phyloP scores from a whole-genome alignment of 2,113 vertebrate species.

The Aleadryas rufinucha region DNA sequence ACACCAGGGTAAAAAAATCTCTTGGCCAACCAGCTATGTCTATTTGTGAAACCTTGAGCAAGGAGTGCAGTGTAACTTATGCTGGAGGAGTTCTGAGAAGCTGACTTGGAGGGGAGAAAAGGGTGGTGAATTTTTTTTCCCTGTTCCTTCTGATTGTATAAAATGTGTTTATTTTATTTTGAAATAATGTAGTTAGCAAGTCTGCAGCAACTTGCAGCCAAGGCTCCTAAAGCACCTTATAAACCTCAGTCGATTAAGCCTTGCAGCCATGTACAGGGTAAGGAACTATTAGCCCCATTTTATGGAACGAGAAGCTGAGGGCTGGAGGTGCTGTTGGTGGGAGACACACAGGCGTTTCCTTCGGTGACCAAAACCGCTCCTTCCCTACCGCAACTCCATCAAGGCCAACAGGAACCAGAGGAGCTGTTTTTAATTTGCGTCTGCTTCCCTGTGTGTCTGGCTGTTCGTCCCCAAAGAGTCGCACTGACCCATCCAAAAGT shows the following conservation, averaged over 20 bases:
- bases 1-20: slow-evolving; percentile 71
- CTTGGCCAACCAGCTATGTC: slow-evolving; percentile 39
- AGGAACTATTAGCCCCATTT: not conserved
- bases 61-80: not conserved
- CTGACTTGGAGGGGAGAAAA: not conserved
- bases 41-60: slow-evolving; percentile 32
- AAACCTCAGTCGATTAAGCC: not conserved
- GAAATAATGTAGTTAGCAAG: slow-evolving; percentile 45
- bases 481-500: not conserved
- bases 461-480: not conserved
- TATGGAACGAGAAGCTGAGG: not conserved
- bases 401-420: not conserved
- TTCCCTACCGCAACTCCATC: not conserved
- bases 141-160: not conserved
- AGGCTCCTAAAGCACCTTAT: slow-evolving; percentile 46
- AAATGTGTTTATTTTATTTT: slow-evolving; percentile 53
- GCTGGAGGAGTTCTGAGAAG: not conserved
- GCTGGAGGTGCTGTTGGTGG: not conserved
- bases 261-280: not conserved
- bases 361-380: not conserved
- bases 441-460: not conserved
- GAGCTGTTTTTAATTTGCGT: not conserved
- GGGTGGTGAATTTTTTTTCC: not conserved
- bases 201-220: slow-evolving; percentile 32
- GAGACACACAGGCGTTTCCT: accelerated